A percentile compares a stretch with the other conserved stretches of the same genome.
These are phyloP conservation scores for Trematomus bernacchii DNA, from an alignment of 2,797 vertebrate genomes.

Conservation along the genomic window DNA sequence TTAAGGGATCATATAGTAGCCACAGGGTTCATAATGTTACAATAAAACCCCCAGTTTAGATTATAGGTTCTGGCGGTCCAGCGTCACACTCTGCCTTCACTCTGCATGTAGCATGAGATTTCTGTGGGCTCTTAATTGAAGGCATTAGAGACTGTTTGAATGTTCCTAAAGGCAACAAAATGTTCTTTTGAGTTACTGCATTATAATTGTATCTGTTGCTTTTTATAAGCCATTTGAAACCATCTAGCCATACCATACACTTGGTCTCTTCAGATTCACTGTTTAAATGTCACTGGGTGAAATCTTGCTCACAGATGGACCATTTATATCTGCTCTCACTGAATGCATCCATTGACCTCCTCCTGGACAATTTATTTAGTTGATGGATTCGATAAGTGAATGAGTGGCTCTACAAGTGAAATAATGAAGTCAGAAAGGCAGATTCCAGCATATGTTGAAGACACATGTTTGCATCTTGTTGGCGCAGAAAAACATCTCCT, in stretches of 20 bases:
- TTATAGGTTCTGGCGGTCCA: slow-evolving; percentile 20
- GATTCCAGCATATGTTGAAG: not conserved
- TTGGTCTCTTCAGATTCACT: not conserved
- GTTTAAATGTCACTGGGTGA: slow-evolving; percentile 12
- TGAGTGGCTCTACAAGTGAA: slow-evolving; percentile 7
- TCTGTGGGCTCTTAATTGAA: slow-evolving; percentile 4
- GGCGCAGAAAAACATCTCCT: not conserved
- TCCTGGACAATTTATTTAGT: not conserved
- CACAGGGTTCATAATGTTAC: slow-evolving; percentile 23
- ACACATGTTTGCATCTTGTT: not conserved
- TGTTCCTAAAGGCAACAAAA: not conserved
- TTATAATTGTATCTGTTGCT: not conserved
- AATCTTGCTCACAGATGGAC: slow-evolving; percentile 4
- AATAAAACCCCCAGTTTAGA: slow-evolving; percentile 41
- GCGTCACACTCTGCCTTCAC: slow-evolving; percentile 7
- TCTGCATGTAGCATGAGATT: not conserved
- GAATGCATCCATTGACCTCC: slow-evolving; percentile 7
- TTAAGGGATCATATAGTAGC: slow-evolving; percentile 33
- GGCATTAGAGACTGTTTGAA: slow-evolving; percentile 7
- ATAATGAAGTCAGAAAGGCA: not conserved
- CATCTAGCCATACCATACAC: not conserved
- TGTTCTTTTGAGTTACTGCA: not conserved
- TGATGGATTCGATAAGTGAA: slow-evolving; percentile 16
- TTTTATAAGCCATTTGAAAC: not conserved
- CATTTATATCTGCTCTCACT: not conserved